Evolutionary conservation across 2,797 vertebrate genomes (phyloP).

Genomic region (Hippoglossus hippoglossus): DNA sequence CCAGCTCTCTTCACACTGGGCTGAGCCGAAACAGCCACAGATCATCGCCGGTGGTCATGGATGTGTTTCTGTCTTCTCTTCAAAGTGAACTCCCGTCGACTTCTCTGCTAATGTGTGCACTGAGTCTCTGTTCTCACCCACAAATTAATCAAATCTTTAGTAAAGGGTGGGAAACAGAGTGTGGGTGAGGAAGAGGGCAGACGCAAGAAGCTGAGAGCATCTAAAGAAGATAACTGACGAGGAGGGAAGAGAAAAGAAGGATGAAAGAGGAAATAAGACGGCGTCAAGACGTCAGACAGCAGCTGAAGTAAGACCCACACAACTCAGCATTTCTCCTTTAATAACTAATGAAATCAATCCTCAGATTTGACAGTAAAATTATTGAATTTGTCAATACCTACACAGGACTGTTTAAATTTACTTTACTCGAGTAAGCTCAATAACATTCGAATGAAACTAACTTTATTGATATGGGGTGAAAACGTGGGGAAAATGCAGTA

Average conservation of each 20-base stretch:
- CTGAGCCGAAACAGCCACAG: constrained; percentile 10
- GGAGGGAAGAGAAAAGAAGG: neutral
- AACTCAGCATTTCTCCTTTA: neutral
- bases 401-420: too few relatives aligned
- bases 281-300: neutral
- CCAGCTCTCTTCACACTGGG: neutral
- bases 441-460: neutral
- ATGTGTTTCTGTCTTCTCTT: constrained; percentile 18
- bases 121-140: constrained; percentile 23
- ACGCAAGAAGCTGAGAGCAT: constrained; percentile 1
- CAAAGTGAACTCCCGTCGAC: constrained; percentile 45
- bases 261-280: neutral
- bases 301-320: neutral
- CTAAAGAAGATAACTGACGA: constrained; percentile 13
- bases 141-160: constrained; percentile 52
- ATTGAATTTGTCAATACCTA: neutral
- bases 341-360: neutral
- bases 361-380: neutral
- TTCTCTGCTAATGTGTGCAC: constrained; percentile 33
- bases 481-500: too few relatives aligned
- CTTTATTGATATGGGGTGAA: constrained; percentile 3
- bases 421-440: neutral
- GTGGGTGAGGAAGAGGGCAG: neutral
- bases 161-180: constrained; percentile 25
- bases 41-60: constrained; percentile 26